phyloP scores from a whole-genome alignment of 2,797 vertebrate genomes.

The Coranthus polyacanthus region DNA sequence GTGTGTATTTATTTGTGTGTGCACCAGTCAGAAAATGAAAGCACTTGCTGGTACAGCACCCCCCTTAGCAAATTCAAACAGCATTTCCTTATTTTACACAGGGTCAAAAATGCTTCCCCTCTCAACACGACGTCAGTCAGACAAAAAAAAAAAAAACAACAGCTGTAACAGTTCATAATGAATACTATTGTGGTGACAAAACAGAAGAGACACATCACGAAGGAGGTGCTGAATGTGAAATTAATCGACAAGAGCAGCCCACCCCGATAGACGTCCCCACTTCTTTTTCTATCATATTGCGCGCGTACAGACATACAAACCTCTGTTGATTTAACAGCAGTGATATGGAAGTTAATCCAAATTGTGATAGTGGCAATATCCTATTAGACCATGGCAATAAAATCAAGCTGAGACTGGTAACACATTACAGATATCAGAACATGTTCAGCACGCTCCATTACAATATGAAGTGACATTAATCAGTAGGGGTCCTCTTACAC shows the following conservation, averaged over 20 bases:
- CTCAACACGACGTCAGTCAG: conserved; percentile 53
- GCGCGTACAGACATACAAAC: conserved; percentile 40
- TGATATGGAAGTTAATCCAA: conserved; percentile 81
- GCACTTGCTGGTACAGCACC: conserved; percentile 38
- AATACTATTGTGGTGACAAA: conserved; percentile 68
- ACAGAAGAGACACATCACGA: conserved; percentile 61
- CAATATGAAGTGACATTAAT: conserved; percentile 80
- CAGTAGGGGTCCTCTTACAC: conserved; percentile 68
- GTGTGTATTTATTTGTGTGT: conserved; percentile 23
- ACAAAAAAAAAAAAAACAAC: conserved; percentile 41
- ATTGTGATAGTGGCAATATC: conserved; percentile 81
- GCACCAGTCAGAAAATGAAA: conserved; percentile 18
- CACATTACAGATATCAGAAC: conserved; percentile 80
- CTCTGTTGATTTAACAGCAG: conserved; percentile 71
- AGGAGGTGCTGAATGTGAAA: conserved; percentile 70
- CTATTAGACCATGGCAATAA: conserved; percentile 82
- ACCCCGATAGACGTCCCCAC: conserved; percentile 53
- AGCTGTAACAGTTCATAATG: conserved; percentile 66
- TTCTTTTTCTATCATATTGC: conserved; percentile 46
- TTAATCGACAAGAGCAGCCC: conserved; percentile 72
- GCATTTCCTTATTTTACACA: conserved; percentile 52
- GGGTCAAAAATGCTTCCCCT: conserved; percentile 52
- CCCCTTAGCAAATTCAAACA: conserved; percentile 46
- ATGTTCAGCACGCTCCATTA: conserved; percentile 76
- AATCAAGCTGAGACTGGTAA: conserved; percentile 80